phyloP scores from a whole-genome alignment of 2,113 vertebrate species.

The Platichthys stellatus region DNA sequence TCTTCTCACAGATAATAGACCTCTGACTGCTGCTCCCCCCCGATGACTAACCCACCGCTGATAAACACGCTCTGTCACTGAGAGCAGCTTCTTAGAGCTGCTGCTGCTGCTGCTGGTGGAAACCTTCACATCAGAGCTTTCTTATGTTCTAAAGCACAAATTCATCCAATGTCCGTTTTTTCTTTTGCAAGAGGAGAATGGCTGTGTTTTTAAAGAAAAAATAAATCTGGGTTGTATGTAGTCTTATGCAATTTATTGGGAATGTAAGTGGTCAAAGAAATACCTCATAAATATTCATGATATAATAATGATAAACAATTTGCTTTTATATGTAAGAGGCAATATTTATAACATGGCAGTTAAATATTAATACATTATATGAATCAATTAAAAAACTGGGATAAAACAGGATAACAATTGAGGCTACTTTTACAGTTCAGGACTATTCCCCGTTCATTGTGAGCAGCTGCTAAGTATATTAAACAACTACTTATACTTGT shows the following conservation, averaged over 20 bases:
- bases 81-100: not conserved
- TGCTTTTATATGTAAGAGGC: too few species aligned
- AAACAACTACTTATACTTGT: not conserved
- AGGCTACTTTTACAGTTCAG: too few species aligned
- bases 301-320: not conserved
- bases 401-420: too few species aligned
- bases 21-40: conserved; percentile 59
- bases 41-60: conserved; percentile 60
- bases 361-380: not conserved
- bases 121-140: not conserved
- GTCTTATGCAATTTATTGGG: too few species aligned
- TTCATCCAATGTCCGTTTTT: too few species aligned
- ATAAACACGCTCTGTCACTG: conserved; percentile 66
- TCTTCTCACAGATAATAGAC: conserved; percentile 71
- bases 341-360: too few species aligned
- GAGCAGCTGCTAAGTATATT: not conserved
- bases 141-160: not conserved
- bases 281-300: not conserved
- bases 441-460: too few species aligned
- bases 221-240: too few species aligned
- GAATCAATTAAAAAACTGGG: not conserved
- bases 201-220: too few species aligned
- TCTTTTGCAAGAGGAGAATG: too few species aligned
- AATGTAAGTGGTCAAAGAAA: not conserved
- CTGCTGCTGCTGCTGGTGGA: conserved; percentile 3